phyloP scores from a whole-genome alignment of 2,888 invertebrate species.

The Sarcophaga subvicina region DNA sequence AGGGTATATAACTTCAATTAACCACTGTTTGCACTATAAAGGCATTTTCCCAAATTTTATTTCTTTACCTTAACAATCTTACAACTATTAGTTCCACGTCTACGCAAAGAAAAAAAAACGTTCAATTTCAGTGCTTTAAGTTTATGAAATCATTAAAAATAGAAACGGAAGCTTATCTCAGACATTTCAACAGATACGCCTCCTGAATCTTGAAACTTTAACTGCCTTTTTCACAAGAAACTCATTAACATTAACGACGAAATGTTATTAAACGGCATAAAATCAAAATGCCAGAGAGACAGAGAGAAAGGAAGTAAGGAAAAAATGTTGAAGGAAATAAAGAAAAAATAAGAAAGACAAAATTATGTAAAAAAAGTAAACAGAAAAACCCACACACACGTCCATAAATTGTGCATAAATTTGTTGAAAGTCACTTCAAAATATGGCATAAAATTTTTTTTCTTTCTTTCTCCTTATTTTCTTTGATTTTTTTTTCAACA shows the following conservation, averaged over 20 bases:
- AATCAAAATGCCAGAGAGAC: not conserved
- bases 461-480: conserved; percentile 1
- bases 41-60: no score
- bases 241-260: conserved; percentile 47
- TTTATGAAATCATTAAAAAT: conserved; percentile 25
- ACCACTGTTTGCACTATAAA: no score
- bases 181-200: conserved; percentile 37
- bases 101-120: not conserved
- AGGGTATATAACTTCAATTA: no score
- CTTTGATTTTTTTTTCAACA: conserved; percentile 24
- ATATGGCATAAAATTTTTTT: not conserved
- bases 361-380: no score
- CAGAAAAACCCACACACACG: conserved; percentile 37
- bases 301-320: not conserved
- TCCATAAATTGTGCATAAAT: conserved; percentile 25
- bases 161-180: conserved; percentile 54
- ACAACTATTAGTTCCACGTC: not conserved
- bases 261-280: not conserved
- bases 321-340: conserved; percentile 13
- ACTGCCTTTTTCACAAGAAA: conserved; percentile 17
- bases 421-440: conserved; percentile 13
- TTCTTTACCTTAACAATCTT: not conserved
- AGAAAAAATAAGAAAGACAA: conserved; percentile 19
- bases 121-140: conserved; percentile 19
- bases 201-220: not conserved